phyloP scores from a whole-genome alignment of 2,113 vertebrate genomes.

The Tetrax tetrax region DNA sequence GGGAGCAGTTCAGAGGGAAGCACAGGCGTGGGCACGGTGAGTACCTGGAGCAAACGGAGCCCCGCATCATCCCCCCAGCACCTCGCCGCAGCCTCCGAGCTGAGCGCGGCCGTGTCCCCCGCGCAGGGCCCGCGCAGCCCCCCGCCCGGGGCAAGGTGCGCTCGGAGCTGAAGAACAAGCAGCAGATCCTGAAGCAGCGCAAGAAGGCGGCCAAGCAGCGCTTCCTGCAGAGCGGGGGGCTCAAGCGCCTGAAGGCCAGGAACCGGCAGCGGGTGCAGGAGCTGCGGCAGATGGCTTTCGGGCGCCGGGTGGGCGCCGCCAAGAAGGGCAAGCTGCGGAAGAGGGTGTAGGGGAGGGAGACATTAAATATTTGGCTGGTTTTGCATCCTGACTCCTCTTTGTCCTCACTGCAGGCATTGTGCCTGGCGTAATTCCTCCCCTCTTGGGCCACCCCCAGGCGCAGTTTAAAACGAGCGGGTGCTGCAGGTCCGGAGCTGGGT shows the following conservation, averaged over 20 bases:
- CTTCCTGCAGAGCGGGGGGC: slow-evolving; percentile 89
- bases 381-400: background rate
- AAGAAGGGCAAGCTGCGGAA: slow-evolving; percentile 93
- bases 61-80: accelerated
- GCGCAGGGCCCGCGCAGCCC: background rate
- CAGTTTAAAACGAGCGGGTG: background rate
- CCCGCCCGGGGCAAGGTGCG: slow-evolving; percentile 29
- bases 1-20: slow-evolving; percentile 41
- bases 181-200: slow-evolving; percentile 92
- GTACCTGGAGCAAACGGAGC: background rate
- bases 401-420: accelerated
- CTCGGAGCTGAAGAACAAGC: slow-evolving; percentile 86
- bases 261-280: slow-evolving; percentile 78
- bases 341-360: slow-evolving; percentile 72
- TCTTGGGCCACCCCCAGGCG: accelerated
- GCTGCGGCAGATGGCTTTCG: slow-evolving; percentile 86
- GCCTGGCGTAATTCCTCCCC: background rate
- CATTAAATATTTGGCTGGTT: background rate
- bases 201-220: slow-evolving; percentile 82
- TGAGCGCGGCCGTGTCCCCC: background rate
- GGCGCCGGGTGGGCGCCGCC: slow-evolving; percentile 59
- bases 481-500: accelerated
- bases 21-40: slow-evolving; percentile 42
- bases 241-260: slow-evolving; percentile 80
- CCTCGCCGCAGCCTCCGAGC: accelerated